Evolutionary conservation across 64 coral and sea anemone species (phyloP), one percentile per base, ranked within the genome.

Genomic region (Actinia tenebrosa): DNA sequence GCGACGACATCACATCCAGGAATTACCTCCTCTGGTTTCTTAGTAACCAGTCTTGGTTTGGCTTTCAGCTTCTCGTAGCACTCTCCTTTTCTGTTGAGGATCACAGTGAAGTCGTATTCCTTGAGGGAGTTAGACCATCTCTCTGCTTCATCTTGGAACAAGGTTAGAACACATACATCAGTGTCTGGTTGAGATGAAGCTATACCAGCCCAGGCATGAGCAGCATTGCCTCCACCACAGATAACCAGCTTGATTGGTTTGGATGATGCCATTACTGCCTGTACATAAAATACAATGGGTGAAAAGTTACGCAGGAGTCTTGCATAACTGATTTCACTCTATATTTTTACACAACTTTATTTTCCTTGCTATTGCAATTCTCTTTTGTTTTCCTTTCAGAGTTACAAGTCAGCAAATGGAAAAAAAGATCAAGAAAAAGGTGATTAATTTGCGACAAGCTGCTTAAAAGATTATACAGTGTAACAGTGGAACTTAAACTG

Each of bases 111-210:
- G 37, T 86, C 45, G 1, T 17, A 17, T 23, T 77, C 72, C 22
- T 75, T 16, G 10, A 89, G 71, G 1, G 71, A 77, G 42, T 77
- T 44, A 3, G 71, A 77, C 90, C 90, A 93, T 0, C 91, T 83
- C 53, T 93, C 84, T 78, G 92, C 89, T 86, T 91, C 89, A 83
- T 95, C 93, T 86, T 91, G 53, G 86, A 88, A 91, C 71, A 95
- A 72, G 23, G 89, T 91, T 15, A 94, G 89, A 23, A 94, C 88
- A 66, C 88, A 77, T 45, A 94, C 92, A 26, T 88, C 85, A 5
- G 86, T 94, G 44, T 30, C 71, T 54, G 89, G 79, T 60, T 71
- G 44, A 80, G 84, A 90, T 2, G 92, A 66, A 25, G 88, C 88
- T 60, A 94, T 87, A 20, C 92, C 85, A n/a, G 92, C 84, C 89